phyloP scores from a whole-genome alignment of 2,888 invertebrate species.

The Dicyrtoma fusca region DNA sequence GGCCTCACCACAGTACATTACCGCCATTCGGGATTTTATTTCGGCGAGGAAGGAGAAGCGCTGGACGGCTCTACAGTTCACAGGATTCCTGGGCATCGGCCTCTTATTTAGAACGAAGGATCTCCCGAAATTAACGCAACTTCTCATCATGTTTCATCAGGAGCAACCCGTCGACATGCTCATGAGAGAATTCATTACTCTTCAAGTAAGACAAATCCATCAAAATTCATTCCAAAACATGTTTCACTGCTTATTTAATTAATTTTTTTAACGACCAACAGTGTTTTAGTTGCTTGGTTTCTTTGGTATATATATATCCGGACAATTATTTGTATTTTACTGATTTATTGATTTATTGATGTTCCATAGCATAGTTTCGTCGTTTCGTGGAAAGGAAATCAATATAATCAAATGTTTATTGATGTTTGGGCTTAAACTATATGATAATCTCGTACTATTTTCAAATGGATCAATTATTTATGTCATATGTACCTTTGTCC shows the following conservation, averaged over 20 bases:
- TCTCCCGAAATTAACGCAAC: conserved; percentile 56
- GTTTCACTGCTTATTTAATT: too few species aligned
- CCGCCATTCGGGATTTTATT: conserved; percentile 58
- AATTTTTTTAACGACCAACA: too few species aligned
- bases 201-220: conserved; percentile 57
- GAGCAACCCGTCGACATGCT: conserved; percentile 58
- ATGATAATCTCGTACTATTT: neutral
- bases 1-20: conserved; percentile 58
- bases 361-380: too few species aligned
- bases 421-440: neutral
- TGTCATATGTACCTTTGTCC: neutral
- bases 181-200: conserved; percentile 57
- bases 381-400: too few species aligned
- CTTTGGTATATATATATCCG: too few species aligned
- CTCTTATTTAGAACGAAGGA: conserved; percentile 58
- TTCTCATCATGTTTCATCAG: conserved; percentile 57
- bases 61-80: conserved; percentile 59
- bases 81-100: conserved; percentile 59
- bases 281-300: too few species aligned
- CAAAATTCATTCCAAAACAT: too few species aligned
- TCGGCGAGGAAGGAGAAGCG: conserved; percentile 44
- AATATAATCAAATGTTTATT: too few species aligned
- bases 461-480: neutral
- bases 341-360: too few species aligned
- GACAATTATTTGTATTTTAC: too few species aligned